phyloP scores from a whole-genome alignment of 2,888 invertebrate species.

The Nomada fucata region DNA sequence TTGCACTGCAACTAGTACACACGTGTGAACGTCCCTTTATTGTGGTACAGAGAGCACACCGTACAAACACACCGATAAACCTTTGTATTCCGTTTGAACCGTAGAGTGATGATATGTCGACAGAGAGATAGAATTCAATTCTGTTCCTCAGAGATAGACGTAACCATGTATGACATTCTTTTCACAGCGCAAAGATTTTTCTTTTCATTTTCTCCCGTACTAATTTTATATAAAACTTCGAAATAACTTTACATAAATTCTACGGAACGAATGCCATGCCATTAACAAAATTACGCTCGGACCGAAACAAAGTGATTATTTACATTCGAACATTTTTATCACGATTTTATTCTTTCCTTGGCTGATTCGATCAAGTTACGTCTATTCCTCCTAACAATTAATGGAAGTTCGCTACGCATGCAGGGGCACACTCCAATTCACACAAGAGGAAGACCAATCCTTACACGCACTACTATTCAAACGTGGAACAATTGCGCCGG shows the following conservation, averaged over 20 bases:
- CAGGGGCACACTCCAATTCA: constrained; percentile 44
- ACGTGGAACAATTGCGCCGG: constrained; percentile 33
- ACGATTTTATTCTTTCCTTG: background rate
- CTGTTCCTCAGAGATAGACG: constrained; percentile 38
- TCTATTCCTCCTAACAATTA: constrained; percentile 32
- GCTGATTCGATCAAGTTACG: constrained; percentile 27
- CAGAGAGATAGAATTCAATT: background rate
- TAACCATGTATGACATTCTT: constrained; percentile 6
- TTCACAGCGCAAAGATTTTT: background rate
- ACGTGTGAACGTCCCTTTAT: constrained; percentile 68
- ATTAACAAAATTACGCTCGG: too few species aligned
- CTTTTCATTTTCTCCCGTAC: background rate
- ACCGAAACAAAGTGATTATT: background rate
- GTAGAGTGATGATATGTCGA: constrained; percentile 17
- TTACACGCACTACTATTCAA: constrained; percentile 42
- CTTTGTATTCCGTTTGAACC: constrained; percentile 1
- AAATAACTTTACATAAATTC: too few species aligned
- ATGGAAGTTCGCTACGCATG: constrained; percentile 52
- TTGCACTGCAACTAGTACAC: constrained; percentile 53
- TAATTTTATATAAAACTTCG: too few species aligned
- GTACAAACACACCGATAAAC: constrained; percentile 53
- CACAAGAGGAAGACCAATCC: constrained; percentile 31
- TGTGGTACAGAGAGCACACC: constrained; percentile 60
- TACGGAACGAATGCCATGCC: background rate
- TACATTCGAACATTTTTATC: too few species aligned